Conservation (phyloP, 2,113 vertebrate species). For the Pampusana beccarii region DNA sequence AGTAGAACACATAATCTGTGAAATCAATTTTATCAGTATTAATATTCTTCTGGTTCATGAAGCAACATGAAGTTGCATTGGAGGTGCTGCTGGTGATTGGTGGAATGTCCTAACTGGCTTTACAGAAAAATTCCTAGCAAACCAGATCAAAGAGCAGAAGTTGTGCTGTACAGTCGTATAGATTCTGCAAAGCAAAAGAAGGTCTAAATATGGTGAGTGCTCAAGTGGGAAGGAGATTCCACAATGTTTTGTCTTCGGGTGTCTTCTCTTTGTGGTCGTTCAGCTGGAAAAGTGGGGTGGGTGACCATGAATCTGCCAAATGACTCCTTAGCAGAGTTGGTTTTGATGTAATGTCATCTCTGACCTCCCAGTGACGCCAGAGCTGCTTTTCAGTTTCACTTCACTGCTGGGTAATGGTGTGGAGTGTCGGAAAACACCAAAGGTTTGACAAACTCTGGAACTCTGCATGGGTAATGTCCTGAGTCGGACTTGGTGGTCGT, state of each 20-base stretch:
- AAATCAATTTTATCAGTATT: neutral
- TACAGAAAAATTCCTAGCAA: neutral
- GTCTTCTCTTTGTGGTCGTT: neutral
- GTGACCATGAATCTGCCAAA: neutral
- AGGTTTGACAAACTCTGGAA: neutral
- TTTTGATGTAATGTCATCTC: neutral
- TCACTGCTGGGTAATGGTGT: neutral
- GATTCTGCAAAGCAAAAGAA: neutral
- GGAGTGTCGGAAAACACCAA: neutral
- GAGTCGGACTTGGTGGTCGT: rapidly evolving
- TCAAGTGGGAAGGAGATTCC: neutral
- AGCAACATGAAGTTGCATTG: neutral
- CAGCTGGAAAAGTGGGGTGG: neutral
- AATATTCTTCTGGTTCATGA: neutral
- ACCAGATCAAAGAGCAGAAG: neutral
- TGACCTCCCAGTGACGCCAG: neutral
- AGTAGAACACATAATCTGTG: neutral
- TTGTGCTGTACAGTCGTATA: neutral
- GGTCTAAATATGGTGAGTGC: neutral
- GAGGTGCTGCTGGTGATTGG: neutral
- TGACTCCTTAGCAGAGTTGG: neutral
- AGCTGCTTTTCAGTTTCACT: neutral
- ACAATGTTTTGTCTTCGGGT: neutral
- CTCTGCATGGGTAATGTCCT: rapidly evolving
- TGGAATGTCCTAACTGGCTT: neutral